Evolutionary conservation across 2,113 vertebrate species (phyloP), one percentile per base, ranked within the genome.

Genomic region (Cyanoliseus patagonus): DNA sequence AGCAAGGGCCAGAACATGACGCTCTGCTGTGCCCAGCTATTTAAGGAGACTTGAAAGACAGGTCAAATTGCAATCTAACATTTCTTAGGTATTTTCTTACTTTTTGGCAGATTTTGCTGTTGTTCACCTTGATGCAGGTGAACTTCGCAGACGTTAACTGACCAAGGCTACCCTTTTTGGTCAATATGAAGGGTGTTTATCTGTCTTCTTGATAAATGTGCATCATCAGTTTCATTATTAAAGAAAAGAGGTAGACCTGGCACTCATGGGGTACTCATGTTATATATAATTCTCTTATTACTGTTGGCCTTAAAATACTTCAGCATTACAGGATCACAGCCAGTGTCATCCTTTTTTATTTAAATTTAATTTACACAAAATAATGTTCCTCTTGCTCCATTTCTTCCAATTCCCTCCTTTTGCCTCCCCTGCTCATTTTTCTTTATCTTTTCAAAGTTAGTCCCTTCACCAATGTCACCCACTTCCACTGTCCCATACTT

Each of bases 361-460:
- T 97, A 96, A 97, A 97, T 98, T 97, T 96, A 97, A 98, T 98
- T 98, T 97, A 95, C 84, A 96, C 17, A 91, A 97, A 98, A 97
- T 97, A 97, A 97, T 97, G 95, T 95, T 96, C 92, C 98, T 95
- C 92, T 84, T 97, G 97, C 97, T 98, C 86, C 94, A 96, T 97
- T 98, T 98, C 97, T 97, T 92, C 77, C 76, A 95, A 83, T 97
- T 95, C 96, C 31, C 46, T 94, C 91, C 94, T 62, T 96, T 96
- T 96, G 96, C 73, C 39, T 96, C 83, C 66, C 47, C 47, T 83
- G 66, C 93, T 96, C 94, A 95, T 97, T 97, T 97, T 95, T 97
- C 91, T 96, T 96, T 89, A 94, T 97, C 33, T 82, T 86, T 95
- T 96, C 84, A 87, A 85, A 97, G 93, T 88, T 70, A 49, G 53